These are phyloP conservation scores for Halisarca cf. caerulea DNA, from an alignment of 37 sponge, comb jelly and placozoan genomes.

Conservation along the genomic window DNA sequence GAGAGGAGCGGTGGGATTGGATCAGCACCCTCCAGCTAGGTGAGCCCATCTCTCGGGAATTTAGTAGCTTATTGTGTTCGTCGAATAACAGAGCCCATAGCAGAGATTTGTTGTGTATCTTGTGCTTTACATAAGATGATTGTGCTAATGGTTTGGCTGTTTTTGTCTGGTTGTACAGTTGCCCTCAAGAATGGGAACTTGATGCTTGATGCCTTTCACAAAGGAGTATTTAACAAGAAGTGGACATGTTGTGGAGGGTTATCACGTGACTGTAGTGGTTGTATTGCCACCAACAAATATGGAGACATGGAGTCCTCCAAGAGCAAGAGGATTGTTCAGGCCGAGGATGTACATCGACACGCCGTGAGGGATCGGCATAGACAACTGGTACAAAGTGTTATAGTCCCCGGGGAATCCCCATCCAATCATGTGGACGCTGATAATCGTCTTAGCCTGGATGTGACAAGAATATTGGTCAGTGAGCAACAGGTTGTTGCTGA, in stretches of 20 bases:
- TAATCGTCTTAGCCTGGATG: too few species aligned
- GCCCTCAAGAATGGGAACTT: constrained; percentile 27
- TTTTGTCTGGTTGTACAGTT: too few species aligned
- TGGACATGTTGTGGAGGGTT: constrained; percentile 78
- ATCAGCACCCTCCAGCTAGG: constrained; percentile 42
- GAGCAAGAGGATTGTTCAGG: background rate
- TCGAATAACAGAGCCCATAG: too few species aligned
- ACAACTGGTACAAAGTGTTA: too few species aligned
- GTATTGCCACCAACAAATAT: constrained; percentile 16
- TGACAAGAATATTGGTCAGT: too few species aligned
- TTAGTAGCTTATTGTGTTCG: too few species aligned
- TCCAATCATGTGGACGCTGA: too few species aligned
- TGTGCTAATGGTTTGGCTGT: background rate
- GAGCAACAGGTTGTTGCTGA: too few species aligned
- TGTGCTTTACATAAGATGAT: too few species aligned
- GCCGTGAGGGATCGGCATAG: background rate
- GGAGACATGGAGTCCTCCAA: constrained; percentile 22
- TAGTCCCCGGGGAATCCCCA: too few species aligned
- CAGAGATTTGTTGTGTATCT: too few species aligned
- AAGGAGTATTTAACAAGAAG: constrained; percentile 60
- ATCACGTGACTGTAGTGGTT: constrained; percentile 43
- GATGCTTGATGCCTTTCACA: constrained; percentile 58
- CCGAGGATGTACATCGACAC: background rate
- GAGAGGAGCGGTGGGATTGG: constrained; percentile 56
- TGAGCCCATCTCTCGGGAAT: too few species aligned